phyloP scores from a whole-genome alignment of 30 jellyfish, hydroid and myxozoan genomes.

The Aurelia coerulea region DNA sequence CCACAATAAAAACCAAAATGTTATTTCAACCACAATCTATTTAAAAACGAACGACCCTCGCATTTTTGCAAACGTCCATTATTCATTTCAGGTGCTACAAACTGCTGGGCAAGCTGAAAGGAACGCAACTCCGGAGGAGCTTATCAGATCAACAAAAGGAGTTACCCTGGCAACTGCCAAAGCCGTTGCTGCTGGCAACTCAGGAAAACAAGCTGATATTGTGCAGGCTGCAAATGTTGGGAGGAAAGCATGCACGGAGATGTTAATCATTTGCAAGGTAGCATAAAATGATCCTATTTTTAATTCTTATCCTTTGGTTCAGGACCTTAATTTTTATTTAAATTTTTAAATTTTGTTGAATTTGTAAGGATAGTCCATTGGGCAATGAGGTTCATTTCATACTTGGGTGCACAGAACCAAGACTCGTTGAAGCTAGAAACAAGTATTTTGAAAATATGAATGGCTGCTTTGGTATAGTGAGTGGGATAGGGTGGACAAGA shows the following conservation, averaged over 20 bases:
- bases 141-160: conserved; percentile 91
- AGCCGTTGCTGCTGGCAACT: conserved; percentile 97
- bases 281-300: neutral
- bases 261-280: conserved; percentile 92
- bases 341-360: neutral
- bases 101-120: conserved; percentile 83
- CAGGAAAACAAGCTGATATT: conserved; percentile 89
- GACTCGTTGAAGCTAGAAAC: too few relatives aligned
- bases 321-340: neutral
- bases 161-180: conserved; percentile 96
- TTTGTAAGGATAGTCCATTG: too few relatives aligned
- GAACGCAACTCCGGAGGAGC: conserved; percentile 94
- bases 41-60: too few relatives aligned
- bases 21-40: too few relatives aligned
- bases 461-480: too few relatives aligned
- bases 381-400: too few relatives aligned
- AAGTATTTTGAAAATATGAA: too few relatives aligned
- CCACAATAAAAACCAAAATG: too few relatives aligned
- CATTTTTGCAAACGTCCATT: too few relatives aligned
- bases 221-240: conserved; percentile 98
- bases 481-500: too few relatives aligned
- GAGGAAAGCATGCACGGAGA: conserved; percentile 90
- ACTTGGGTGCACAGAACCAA: too few relatives aligned
- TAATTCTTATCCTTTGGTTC: neutral
- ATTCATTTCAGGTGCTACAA: conserved; percentile 61